Evolutionary conservation across 2,797 vertebrate species (phyloP), one percentile per base, ranked within the genome.

Genomic region (Crypturellus tataupa): DNA sequence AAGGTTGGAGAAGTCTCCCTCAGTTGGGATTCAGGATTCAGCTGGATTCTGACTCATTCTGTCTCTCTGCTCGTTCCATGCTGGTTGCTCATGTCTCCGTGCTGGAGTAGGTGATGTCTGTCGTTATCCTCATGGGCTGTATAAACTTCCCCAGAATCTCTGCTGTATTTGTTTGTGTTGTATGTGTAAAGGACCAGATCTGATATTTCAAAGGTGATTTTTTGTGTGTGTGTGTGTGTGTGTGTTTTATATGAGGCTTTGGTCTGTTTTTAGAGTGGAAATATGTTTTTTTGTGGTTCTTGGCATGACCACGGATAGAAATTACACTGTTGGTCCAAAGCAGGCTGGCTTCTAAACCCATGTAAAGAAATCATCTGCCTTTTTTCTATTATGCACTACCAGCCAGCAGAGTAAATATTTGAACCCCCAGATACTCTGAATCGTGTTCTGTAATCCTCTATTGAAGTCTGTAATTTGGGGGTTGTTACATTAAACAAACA

Each of bases 1-100:
- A 72, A 31, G 29, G 89, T 92, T 89, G 81, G 79, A 75, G 81
- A 75, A 55, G 46, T 71, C 58, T 96, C 33, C 15, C 39, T 71
- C 13, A 19, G 71, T 82, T 53, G 12, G 29, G 44, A 77, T 73
- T 64, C 63, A 79, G 83, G 33, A 51, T 51, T 51, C 7, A 0
- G 20, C 58, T 80, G 86, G 75, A 17, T 23, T 0, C 0, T 19
- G 18, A 85, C 58, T 51, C 49, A 49, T 49, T 49, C 49, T 51
- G 24, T 51, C 24, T 51, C 47, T 24, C 12, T 51, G 49, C 49
- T 25, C 13, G 7, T 51, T 51, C 11, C 12, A 24, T 51, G 49
- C 49, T 51, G 49, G 24, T 51, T 51, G 44, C 44, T 46, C 44
- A 9, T 15, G 15, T 89, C 58, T 23, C 35, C 2, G 0, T 29